phyloP scores from a whole-genome alignment of 2,888 invertebrate species.

The Rhagonycha fulva region DNA sequence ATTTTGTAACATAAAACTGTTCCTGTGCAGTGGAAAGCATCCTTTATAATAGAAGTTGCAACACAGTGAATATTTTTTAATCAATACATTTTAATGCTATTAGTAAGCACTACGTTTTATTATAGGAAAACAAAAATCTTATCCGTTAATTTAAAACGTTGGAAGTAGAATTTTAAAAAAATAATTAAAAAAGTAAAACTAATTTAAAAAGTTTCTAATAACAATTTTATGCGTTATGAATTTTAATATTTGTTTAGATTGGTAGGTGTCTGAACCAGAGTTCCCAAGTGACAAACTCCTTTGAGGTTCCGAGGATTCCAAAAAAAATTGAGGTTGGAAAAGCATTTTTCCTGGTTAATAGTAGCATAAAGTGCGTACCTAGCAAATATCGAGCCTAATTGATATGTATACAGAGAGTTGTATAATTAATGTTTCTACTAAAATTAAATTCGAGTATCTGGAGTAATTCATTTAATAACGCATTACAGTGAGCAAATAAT shows the following conservation, averaged over 20 bases:
- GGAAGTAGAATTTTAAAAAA: background rate
- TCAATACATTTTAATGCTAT: background rate
- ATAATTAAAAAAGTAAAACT: background rate
- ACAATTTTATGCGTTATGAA: background rate
- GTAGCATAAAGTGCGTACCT: background rate
- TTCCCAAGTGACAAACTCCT: background rate
- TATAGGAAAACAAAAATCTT: background rate
- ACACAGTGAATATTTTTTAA: background rate
- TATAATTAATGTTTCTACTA: constrained; percentile 3
- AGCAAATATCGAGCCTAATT: background rate
- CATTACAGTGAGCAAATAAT: constrained; percentile 31
- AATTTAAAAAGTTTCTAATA: background rate
- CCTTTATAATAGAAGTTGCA: background rate
- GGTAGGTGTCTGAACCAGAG: background rate
- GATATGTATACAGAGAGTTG: background rate
- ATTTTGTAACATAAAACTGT: background rate
- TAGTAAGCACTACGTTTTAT: background rate
- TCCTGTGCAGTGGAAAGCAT: background rate
- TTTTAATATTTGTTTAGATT: background rate
- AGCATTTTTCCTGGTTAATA: background rate
- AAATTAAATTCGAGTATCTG: constrained; percentile 10
- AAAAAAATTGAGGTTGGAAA: background rate
- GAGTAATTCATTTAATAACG: constrained; percentile 24
- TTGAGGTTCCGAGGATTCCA: background rate
- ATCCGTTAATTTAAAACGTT: background rate